These are phyloP conservation scores for Nestor notabilis DNA, from an alignment of 2,113 vertebrate species.

Conservation along the genomic window DNA sequence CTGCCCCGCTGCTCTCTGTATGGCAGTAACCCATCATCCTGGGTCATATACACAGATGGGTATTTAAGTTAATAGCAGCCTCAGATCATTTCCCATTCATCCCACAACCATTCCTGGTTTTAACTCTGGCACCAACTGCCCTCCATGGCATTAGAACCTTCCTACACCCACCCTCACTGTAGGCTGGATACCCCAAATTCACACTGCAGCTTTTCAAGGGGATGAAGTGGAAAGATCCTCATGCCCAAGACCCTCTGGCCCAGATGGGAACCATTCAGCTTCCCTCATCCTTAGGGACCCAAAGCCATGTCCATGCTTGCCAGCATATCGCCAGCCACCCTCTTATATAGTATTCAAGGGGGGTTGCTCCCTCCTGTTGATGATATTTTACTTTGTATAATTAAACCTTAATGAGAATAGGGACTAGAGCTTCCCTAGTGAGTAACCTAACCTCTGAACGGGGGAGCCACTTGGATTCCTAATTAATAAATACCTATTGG, in stretches of 20 bases:
- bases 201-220: background rate
- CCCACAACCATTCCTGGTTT: constrained; percentile 6
- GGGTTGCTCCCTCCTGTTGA: background rate
- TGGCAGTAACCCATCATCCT: constrained; percentile 68
- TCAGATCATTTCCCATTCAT: constrained; percentile 35
- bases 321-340: background rate
- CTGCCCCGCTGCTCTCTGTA: constrained; percentile 45
- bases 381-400: constrained; percentile 54
- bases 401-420: constrained; percentile 65
- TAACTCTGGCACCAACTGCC: fast-evolving
- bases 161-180: background rate
- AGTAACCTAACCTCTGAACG: constrained; percentile 26
- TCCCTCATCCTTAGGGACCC: background rate
- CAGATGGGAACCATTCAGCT: background rate
- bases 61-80: constrained; percentile 49
- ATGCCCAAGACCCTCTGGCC: fast-evolving
- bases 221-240: background rate
- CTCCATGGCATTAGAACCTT: fast-evolving
- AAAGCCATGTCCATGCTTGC: background rate
- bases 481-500: constrained; percentile 46
- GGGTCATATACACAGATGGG: constrained; percentile 65
- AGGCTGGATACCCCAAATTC: background rate
- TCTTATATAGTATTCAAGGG: background rate
- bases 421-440: constrained; percentile 28
- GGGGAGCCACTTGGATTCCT: constrained; percentile 38